Evolutionary conservation across 1,140 invertebrate species (phyloP), one percentile per base, ranked within the genome.

Genomic region (Drosophila oshimai): DNA sequence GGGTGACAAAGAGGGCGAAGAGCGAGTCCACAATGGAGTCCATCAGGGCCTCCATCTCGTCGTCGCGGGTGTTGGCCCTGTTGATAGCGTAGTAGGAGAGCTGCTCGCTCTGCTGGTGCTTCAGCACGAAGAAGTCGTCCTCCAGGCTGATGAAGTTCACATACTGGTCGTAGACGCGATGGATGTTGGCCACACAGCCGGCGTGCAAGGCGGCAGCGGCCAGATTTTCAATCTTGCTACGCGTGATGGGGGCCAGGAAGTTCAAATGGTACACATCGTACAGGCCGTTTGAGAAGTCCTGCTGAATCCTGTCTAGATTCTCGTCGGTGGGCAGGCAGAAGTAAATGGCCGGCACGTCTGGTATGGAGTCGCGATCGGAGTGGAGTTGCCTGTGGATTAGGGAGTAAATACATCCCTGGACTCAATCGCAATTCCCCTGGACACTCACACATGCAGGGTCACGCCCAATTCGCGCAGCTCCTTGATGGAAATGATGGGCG

Each of bases 281-380:
- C 13, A 99, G 92, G 22, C 96, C 95, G 92, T 96, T 97, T 70
- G 97, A 95, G 55, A 99, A 94, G 91, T 98, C 97, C 92, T 98
- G 96, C 50, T 95, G 95, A 68, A 99, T 99, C 75, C 98, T 93
- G 34, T 95, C 95, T 20, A 99, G 93, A 92, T 99, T 99, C 91
- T 99, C 98, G 89, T 99, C 97, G 24, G 96, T 96, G n/a, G 99
- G 98, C 73, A 96, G 94, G 91, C 99, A 98, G 91, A 99, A 99
- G 92, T 99, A 99, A 41, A 99, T 95, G 6, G 98, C 98, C 68
- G 99, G 98, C 10, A 99, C 98, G 93, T 99, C 99, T 3, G 98
- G 98, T 77, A 99, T 98, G 5, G 96, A 93, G 92, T 99, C 98
- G 73, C 99, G 93, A 87, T 99, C 97, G 4, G 97, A 97, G 92